Conservation (phyloP, 2,888 invertebrate genomes). For the Apodemia duryi region DNA sequence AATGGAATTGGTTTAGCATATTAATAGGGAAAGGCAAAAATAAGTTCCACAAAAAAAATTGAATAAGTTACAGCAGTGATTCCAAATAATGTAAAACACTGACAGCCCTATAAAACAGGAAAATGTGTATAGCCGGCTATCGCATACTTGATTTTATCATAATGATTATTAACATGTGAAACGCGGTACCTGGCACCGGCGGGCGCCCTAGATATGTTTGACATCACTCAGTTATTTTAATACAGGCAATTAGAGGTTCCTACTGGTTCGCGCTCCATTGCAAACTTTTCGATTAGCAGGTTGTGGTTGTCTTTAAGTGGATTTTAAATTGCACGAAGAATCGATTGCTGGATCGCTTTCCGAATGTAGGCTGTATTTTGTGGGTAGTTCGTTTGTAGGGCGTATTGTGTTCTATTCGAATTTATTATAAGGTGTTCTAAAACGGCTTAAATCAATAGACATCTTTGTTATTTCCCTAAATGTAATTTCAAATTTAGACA, state of each 20-base stretch:
- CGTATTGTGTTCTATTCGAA: neutral
- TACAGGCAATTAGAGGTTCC: conserved; percentile 74
- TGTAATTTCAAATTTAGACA: no score
- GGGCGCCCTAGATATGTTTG: conserved; percentile 74
- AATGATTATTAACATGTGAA: conserved; percentile 79
- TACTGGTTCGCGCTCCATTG: conserved; percentile 51
- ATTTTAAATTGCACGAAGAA: conserved; percentile 68
- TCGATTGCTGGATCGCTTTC: conserved; percentile 44
- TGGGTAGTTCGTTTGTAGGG: conserved; percentile 1
- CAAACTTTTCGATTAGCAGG: conserved; percentile 72
- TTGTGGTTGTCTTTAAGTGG: conserved; percentile 75
- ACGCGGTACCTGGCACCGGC: conserved; percentile 66
- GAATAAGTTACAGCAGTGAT: no score
- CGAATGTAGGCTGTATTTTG: conserved; percentile 34
- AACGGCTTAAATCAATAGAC: neutral
- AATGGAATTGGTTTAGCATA: no score
- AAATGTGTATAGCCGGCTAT: conserved; percentile 58
- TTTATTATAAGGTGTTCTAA: neutral
- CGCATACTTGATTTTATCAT: conserved; percentile 78
- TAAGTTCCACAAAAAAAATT: no score
- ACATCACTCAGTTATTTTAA: conserved; percentile 78
- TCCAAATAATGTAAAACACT: conserved; percentile 3
- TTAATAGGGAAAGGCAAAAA: no score
- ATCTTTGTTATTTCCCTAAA: no score
- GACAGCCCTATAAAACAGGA: conserved; percentile 38